A percentile compares a stretch with the other conserved stretches of the same genome.
Conservation (phyloP, 2,113 vertebrate genomes). For the Pelobates fuscus region DNA sequence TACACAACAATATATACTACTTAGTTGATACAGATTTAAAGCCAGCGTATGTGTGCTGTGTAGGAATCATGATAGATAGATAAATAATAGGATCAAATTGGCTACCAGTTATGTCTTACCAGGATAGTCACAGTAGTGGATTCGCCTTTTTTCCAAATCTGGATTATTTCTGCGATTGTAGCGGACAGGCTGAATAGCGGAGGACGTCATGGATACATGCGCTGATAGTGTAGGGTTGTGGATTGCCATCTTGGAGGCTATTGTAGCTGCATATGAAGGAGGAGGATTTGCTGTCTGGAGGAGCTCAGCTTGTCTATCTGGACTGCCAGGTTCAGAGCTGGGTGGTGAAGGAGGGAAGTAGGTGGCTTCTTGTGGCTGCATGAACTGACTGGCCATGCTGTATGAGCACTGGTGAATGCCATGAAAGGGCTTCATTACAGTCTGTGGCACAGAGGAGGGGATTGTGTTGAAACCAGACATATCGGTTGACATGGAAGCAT, state of each 20-base stretch:
- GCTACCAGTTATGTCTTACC: constrained; percentile 67
- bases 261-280: constrained; percentile 89
- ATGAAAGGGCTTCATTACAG: constrained; percentile 74
- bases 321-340: constrained; percentile 91
- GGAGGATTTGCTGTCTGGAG: constrained; percentile 88
- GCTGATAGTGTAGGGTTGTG: constrained; percentile 74
- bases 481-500: constrained; percentile 70
- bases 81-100: too few species aligned
- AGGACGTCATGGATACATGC: constrained; percentile 73
- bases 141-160: constrained; percentile 91
- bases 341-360: constrained; percentile 93
- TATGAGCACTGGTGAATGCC: constrained; percentile 76
- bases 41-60: too few species aligned
- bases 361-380: constrained; percentile 74
- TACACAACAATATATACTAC: too few species aligned
- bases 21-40: too few species aligned
- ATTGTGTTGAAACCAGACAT: constrained; percentile 77
- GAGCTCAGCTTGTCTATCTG: constrained; percentile 86
- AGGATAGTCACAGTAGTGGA: constrained; percentile 93
- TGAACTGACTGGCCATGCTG: constrained; percentile 71
- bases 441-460: constrained; percentile 71
- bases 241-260: constrained; percentile 87
- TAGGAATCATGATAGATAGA: too few species aligned
- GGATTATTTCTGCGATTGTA: constrained; percentile 92
- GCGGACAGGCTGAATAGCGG: constrained; percentile 71